These are phyloP conservation scores for Neogobius melanostomus DNA, from an alignment of 2,113 vertebrate species.

Conservation along the genomic window DNA sequence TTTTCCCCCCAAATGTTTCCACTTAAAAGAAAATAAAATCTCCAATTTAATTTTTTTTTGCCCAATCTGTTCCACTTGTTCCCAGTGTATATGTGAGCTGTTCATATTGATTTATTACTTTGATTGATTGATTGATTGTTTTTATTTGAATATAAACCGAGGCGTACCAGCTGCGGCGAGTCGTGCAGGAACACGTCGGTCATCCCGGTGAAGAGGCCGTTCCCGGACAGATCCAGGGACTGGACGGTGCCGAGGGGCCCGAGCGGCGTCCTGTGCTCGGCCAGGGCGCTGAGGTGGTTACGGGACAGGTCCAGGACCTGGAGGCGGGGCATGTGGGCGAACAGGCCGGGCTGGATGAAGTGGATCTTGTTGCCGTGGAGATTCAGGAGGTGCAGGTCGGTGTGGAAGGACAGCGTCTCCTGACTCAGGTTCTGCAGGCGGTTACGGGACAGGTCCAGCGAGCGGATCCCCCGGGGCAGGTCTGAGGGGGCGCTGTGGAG, in stretches of 20 bases:
- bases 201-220: slow-evolving; percentile 86
- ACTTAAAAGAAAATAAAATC: no score
- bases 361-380: slow-evolving; percentile 86
- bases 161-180: slow-evolving; percentile 75
- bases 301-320: slow-evolving; percentile 84
- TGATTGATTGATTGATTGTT: no score
- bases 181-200: slow-evolving; percentile 81
- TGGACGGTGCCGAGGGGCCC: slow-evolving; percentile 79
- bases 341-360: slow-evolving; percentile 83
- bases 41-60: no score
- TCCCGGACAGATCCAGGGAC: slow-evolving; percentile 86
- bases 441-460: slow-evolving; percentile 87
- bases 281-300: slow-evolving; percentile 80
- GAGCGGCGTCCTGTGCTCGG: slow-evolving; percentile 60
- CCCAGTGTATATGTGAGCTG: no score
- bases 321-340: slow-evolving; percentile 78
- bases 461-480: slow-evolving; percentile 75
- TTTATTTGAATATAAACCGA: no score
- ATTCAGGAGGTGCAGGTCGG: slow-evolving; percentile 78
- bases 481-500: slow-evolving; percentile 76
- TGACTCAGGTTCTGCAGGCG: slow-evolving; percentile 80
- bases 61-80: no score
- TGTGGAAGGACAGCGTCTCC: slow-evolving; percentile 73
- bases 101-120: no score
- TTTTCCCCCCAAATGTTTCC: no score